Evolutionary conservation across 2,888 invertebrate species (phyloP).

Genomic region (Nomada hirtipes): DNA sequence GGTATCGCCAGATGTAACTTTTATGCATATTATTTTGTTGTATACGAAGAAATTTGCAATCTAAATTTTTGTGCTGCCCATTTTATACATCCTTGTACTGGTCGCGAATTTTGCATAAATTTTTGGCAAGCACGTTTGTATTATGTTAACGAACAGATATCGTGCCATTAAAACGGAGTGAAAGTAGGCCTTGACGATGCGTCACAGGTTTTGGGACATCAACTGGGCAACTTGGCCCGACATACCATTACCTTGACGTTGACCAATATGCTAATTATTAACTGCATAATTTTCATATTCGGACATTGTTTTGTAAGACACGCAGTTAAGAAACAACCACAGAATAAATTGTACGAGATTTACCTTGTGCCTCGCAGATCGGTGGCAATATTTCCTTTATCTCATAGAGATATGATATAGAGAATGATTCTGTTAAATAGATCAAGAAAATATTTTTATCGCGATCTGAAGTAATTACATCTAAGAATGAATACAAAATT

Average conservation of each 20-base stretch:
- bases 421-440: background rate
- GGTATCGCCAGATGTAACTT: background rate
- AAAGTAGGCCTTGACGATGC: conserved; percentile 35
- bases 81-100: background rate
- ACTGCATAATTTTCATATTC: background rate
- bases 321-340: background rate
- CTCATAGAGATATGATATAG: too few species aligned
- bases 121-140: background rate
- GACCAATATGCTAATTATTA: conserved; percentile 7
- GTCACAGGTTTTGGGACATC: conserved; percentile 30
- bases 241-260: conserved; percentile 26
- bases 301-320: background rate
- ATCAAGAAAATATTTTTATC: background rate
- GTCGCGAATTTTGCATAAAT: background rate
- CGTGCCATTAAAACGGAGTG: conserved; percentile 31
- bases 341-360: background rate
- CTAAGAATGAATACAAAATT: too few species aligned
- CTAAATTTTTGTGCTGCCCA: background rate
- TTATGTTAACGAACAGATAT: conserved; percentile 1
- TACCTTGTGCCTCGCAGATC: background rate
- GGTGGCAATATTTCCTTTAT: background rate
- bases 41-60: background rate
- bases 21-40: background rate
- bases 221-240: conserved; percentile 23
- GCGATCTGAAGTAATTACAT: background rate